These are phyloP conservation scores for Hippocampus guttulatus DNA, from an alignment of 2,113 vertebrate species.

Conservation along the genomic window DNA sequence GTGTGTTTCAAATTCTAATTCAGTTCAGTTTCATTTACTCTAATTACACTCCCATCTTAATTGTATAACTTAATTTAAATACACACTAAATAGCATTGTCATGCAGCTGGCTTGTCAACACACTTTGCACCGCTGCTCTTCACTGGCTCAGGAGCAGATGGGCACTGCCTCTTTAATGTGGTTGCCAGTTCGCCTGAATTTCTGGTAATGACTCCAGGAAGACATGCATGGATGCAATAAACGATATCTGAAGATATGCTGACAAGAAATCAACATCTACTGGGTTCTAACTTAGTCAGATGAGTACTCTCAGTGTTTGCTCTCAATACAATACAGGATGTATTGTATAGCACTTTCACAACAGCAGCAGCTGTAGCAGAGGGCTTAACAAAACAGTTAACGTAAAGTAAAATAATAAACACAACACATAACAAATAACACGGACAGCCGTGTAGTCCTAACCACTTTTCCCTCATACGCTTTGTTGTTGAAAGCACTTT, in stretches of 20 bases:
- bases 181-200: constrained; percentile 29
- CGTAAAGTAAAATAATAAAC: too few species aligned
- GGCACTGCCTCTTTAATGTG: constrained; percentile 14
- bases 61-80: constrained; percentile 24
- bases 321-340: too few species aligned
- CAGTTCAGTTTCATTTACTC: constrained; percentile 25
- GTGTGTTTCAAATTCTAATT: constrained; percentile 21
- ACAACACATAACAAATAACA: too few species aligned
- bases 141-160: constrained; percentile 21
- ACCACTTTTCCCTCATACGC: too few species aligned
- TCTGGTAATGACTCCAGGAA: constrained; percentile 3
- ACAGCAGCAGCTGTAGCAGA: too few species aligned
- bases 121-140: constrained; percentile 33
- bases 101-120: constrained; percentile 33
- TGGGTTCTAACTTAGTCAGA: too few species aligned
- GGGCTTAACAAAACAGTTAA: too few species aligned
- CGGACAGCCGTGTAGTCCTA: too few species aligned
- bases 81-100: constrained; percentile 15
- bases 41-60: constrained; percentile 20
- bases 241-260: constrained; percentile 1
- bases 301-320: too few species aligned
- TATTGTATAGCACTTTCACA: too few species aligned
- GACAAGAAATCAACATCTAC: too few species aligned
- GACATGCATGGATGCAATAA: constrained; percentile 8
- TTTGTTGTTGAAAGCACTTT: too few species aligned